These are phyloP conservation scores for Drosophila lacertosa DNA, from an alignment of 1,140 invertebrate genomes.

Conservation along the genomic window DNA sequence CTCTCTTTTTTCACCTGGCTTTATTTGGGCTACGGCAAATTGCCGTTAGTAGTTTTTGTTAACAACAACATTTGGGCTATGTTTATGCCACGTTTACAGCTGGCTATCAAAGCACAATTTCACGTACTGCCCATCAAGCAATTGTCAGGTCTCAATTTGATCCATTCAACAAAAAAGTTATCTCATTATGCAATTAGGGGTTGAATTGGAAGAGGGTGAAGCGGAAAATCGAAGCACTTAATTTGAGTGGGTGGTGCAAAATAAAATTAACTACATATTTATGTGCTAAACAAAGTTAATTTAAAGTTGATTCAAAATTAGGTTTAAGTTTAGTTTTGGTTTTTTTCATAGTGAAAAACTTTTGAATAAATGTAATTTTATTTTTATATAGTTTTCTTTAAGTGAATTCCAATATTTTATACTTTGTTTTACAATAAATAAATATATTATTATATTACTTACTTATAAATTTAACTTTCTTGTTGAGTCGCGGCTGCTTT, in stretches of 20 bases:
- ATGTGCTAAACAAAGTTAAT: background rate
- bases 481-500: constrained; percentile 90
- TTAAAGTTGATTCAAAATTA: background rate
- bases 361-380: too few relatives aligned
- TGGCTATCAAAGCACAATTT: constrained; percentile 12
- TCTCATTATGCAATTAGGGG: constrained; percentile 33
- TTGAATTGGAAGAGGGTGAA: background rate
- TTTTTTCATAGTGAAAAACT: too few relatives aligned
- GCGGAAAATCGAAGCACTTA: background rate
- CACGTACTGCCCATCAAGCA: constrained; percentile 40
- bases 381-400: background rate
- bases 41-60: constrained; percentile 7
- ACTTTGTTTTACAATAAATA: background rate
- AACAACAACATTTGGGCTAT: background rate
- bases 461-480: constrained; percentile 95
- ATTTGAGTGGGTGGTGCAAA: background rate
- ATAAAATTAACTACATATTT: background rate
- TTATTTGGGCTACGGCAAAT: constrained; percentile 6
- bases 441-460: too few relatives aligned
- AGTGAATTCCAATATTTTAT: background rate
- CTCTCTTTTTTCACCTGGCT: background rate
- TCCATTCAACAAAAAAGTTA: constrained; percentile 18
- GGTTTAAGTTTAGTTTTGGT: background rate
- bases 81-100: background rate
- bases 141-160: constrained; percentile 28